Conservation (phyloP, 2,888 invertebrate genomes). For the Lasioglossum zephyrum region DNA sequence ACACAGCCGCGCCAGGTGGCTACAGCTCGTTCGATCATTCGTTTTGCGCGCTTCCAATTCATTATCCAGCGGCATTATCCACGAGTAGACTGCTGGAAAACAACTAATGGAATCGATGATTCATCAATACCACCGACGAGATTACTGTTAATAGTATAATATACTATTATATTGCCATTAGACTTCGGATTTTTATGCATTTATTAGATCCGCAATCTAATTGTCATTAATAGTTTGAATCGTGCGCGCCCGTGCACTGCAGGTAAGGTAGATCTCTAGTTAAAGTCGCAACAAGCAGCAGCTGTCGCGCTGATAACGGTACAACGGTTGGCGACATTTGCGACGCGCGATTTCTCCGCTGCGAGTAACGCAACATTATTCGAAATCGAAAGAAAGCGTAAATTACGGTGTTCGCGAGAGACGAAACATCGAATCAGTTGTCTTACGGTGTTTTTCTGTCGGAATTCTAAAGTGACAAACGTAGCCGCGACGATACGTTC, state of each 20-base stretch:
- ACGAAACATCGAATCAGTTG: not conserved
- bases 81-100: not conserved
- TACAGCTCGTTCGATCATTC: conserved; percentile 16
- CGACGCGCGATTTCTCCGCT: not conserved
- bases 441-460: too few species aligned
- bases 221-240: not conserved
- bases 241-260: not conserved
- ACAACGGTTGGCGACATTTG: not conserved
- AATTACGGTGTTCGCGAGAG: not conserved
- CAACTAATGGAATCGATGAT: not conserved
- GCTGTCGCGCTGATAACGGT: not conserved
- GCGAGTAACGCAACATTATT: not conserved
- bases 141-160: too few species aligned
- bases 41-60: not conserved
- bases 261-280: not conserved
- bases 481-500: not conserved
- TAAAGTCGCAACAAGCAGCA: not conserved
- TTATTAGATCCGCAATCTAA: too few species aligned
- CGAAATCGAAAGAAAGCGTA: not conserved
- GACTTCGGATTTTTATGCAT: too few species aligned
- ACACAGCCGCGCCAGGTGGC: conserved; percentile 12
- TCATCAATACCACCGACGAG: too few species aligned
- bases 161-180: too few species aligned
- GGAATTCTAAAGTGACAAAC: not conserved
- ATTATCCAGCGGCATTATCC: not conserved